phyloP scores from a whole-genome alignment of 53 echinoderm and acorn worm species.

The Astropecten irregularis region DNA sequence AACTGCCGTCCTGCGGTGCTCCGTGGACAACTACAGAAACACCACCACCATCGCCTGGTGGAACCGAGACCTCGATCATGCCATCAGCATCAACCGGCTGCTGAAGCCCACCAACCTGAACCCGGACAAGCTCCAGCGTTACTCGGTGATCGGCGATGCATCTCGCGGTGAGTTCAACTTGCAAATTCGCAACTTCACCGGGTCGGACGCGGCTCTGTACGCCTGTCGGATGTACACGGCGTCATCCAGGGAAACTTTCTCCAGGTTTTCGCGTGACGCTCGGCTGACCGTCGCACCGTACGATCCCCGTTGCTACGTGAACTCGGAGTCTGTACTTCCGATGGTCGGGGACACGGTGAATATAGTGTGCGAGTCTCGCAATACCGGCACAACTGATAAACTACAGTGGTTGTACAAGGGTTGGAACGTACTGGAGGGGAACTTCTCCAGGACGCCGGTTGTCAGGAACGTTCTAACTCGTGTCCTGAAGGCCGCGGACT shows the following conservation, averaged over 20 bases:
- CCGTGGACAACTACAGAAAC: slow-evolving; percentile 17
- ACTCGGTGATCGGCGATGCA: slow-evolving; percentile 39
- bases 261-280: not conserved
- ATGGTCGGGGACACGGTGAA: slow-evolving; percentile 31
- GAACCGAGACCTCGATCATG: not conserved
- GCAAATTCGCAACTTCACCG: slow-evolving; percentile 27
- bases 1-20: slow-evolving; percentile 34
- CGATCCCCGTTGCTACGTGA: slow-evolving; percentile 37
- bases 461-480: slow-evolving; percentile 15
- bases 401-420: slow-evolving; percentile 18
- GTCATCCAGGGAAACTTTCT: not conserved
- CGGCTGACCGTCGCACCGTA: slow-evolving; percentile 27
- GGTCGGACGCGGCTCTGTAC: slow-evolving; percentile 34
- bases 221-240: slow-evolving; percentile 42
- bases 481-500: not conserved
- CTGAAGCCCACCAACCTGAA: not conserved
- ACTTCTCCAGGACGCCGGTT: not conserved
- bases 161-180: slow-evolving; percentile 55
- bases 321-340: slow-evolving; percentile 1
- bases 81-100: slow-evolving; percentile 16
- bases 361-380: slow-evolving; percentile 42
- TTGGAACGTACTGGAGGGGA: not conserved
- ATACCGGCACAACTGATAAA: not conserved
- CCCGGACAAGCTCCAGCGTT: slow-evolving; percentile 29
- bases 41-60: slow-evolving; percentile 40